These are phyloP conservation scores for Sorex fumeus DNA, from an alignment of 2,113 vertebrate genomes.

Conservation along the genomic window DNA sequence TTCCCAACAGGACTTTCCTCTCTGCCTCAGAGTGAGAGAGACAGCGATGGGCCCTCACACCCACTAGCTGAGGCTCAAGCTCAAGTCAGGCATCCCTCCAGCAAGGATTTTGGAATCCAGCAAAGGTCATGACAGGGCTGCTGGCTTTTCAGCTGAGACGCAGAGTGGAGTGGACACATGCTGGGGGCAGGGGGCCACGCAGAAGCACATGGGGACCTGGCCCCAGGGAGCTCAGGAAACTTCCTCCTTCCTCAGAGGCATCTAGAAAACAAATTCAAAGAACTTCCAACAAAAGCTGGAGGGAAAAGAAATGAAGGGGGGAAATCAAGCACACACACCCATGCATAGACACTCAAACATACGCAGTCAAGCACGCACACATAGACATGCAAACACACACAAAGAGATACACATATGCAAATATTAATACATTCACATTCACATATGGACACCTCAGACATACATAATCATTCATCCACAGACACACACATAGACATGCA, in stretches of 20 bases:
- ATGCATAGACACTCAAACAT: not conserved
- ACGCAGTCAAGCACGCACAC: too few species aligned
- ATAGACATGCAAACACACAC: too few species aligned
- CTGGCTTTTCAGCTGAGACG: not conserved
- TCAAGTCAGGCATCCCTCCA: not conserved
- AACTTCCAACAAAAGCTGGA: slow-evolving; percentile 12
- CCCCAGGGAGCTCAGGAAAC: not conserved
- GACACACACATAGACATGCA: too few species aligned
- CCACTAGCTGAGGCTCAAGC: not conserved
- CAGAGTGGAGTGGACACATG: not conserved
- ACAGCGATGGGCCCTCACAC: not conserved
- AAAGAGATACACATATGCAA: too few species aligned
- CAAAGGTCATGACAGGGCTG: not conserved
- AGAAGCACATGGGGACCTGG: not conserved
- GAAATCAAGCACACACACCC: not conserved
- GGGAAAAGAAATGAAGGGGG: not conserved
- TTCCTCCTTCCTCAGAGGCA: slow-evolving; percentile 32
- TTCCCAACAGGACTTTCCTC: not conserved
- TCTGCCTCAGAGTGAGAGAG: not conserved
- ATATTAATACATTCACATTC: too few species aligned
- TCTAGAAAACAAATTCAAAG: slow-evolving; percentile 8
- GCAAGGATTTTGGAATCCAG: not conserved
- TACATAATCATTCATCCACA: too few species aligned
- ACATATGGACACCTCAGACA: too few species aligned
- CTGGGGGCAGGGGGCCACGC: not conserved